phyloP scores from a whole-genome alignment of 2,113 vertebrate genomes.

The Carollia perspicillata region DNA sequence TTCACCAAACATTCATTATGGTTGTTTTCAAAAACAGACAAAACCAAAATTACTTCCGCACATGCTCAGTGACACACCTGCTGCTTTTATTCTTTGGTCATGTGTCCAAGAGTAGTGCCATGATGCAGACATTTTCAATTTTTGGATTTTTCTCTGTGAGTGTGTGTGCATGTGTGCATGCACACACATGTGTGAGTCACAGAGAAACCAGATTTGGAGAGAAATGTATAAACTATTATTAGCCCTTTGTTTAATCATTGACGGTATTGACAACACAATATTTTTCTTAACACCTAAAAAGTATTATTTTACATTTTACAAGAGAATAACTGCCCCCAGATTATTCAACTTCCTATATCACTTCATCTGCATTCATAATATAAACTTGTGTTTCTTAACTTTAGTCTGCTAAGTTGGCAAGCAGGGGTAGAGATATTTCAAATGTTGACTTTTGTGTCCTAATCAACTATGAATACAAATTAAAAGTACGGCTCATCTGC shows the following conservation, averaged over 20 bases:
- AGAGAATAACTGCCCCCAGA: background rate
- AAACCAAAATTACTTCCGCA: conserved; percentile 39
- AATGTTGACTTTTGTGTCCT: conserved; percentile 57
- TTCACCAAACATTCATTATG: conserved; percentile 80
- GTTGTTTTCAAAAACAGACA: conserved; percentile 77
- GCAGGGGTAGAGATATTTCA: conserved; percentile 35
- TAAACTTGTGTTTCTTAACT: background rate
- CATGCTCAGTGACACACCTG: background rate
- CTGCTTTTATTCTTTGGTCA: background rate
- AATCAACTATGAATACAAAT: conserved; percentile 59
- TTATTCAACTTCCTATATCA: conserved; percentile 38
- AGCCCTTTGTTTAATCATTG: conserved; percentile 24
- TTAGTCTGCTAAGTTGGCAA: background rate
- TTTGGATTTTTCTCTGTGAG: conserved; percentile 56
- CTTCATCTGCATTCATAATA: background rate
- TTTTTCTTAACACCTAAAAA: background rate
- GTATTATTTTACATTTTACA: background rate
- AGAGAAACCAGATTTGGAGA: background rate
- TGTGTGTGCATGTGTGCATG: background rate
- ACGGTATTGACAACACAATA: background rate
- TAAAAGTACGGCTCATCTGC: background rate
- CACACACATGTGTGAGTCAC: background rate
- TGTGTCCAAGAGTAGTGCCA: conserved; percentile 52
- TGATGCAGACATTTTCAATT: conserved; percentile 76
- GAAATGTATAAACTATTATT: background rate